Evolutionary conservation across 1,140 invertebrate genomes (phyloP), one percentile per base, ranked within the genome.

Genomic region (Chionoecetes opilio): DNA sequence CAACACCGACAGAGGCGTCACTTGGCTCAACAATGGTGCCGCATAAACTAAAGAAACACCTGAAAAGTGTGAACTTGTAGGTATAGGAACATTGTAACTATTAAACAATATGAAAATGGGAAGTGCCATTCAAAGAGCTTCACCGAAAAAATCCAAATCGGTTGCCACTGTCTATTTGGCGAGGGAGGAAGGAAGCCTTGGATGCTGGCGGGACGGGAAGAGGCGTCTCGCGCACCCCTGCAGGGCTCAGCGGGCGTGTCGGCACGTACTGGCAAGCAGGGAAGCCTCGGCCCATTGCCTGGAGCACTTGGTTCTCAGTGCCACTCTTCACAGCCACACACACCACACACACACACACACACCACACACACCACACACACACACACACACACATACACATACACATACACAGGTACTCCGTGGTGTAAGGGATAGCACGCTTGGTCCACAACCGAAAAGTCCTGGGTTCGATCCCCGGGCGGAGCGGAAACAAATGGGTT

Each of bases 331-430:
- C 46, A 53, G 46, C 46, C 46, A 9, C 21, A 0, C 46, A 53
- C 63, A n/a, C 63, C 63, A 75, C 63, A 75, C 63, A 8, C 9
- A 53, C 46, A 53, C 46, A 9, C 21, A 0, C 46, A 53, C 63
- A n/a, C 63, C 63, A 75, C 63, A 75, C 63, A 8, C 9, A 9
- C 26, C 63, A 75, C 63, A 75, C 63, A 75, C 63, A 75, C 63
- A 75, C 63, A 38, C 37, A 29, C 53, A 53, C 88, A 90, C 38
- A 46, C 88, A 90, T 41, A 90, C 21, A 53, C 38, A 90, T 11
- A 14, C n/a, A n/a, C n/a, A n/a, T n/a, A n/a, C n/a, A n/a, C n/a
- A n/a, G n/a, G n/a, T n/a, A n/a, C n/a, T n/a, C n/a, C n/a, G n/a
- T n/a, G n/a, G n/a, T n/a, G n/a, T n/a, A n/a, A n/a, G n/a, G n/a